Base-by-base conservation (phyloP, 1,140 invertebrate species). In the Lucilia cuprina region DNA sequence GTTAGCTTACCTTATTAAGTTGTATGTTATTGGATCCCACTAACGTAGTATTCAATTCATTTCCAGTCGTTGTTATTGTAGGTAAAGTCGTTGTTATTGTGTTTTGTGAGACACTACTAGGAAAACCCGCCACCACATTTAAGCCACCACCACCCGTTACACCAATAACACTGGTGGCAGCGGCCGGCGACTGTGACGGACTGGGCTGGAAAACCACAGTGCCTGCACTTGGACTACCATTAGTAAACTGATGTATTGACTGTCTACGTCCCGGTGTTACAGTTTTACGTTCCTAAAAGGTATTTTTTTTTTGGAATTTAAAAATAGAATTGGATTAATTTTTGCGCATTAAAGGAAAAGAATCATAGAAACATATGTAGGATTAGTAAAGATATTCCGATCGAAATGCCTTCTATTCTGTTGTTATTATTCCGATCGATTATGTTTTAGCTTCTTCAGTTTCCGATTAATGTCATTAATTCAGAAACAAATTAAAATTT, bases 1-100 rank as follows among this genome's bases (percentile, higher is more conserved):
- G 41, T 14, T 7, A 8, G n/a, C 19, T 80, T 84, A 91, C 90
- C 88, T 91, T 91, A 84, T 91, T 90, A 25, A 91, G 86, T 86
- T 91, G 90, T 82, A 91, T 91, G 82, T 91, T 91, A 83, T 91
- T 91, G 82, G 90, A 91, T 35, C 90, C 90, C 82, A 91, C 90
- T 74, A 91, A 88, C 13, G 90, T 91, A 82, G 90, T 90, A 86
- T 91, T 91, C 82, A 91, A 87, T 87, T 91, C 90, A 87, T 89
- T 91, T 21, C 89, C 90, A 83, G 89, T 87, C 78, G 88, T 88
- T 87, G 84, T 86, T 84, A 84, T 88, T 84, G 65, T 70, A 70
- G 65, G 65, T 70, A 70, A 70, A 70, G 65, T 70, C 85, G 78
- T 74, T 75, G 84, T 86, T 75, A 83, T 85, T n/a, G 85, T 84